Percentiles rank a stretch among this genome's conserved stretches.
phyloP scores from a whole-genome alignment of 2,113 vertebrate species.

The Coreoperca whiteheadi region DNA sequence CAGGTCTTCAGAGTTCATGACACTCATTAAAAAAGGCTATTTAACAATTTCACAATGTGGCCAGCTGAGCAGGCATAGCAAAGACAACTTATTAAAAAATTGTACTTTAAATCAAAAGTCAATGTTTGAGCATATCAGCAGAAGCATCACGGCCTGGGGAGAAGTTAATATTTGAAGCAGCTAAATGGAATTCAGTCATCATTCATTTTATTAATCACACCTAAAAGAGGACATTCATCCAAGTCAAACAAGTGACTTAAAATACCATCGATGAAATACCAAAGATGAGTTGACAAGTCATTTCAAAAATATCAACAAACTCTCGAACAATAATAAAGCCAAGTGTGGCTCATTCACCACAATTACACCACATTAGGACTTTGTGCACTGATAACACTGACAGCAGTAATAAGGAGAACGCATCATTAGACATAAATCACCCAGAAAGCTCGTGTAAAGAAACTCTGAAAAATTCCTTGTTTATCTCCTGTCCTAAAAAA shows the following conservation, averaged over 20 bases:
- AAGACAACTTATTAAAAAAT: not conserved
- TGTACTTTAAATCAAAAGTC: not conserved
- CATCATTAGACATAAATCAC: slow-evolving; percentile 15
- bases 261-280: not conserved
- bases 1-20: not conserved
- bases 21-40: not conserved
- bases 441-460: not conserved
- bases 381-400: slow-evolving; percentile 37
- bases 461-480: not conserved
- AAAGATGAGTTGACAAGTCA: slow-evolving; percentile 1
- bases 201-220: not conserved
- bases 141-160: not conserved
- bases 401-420: slow-evolving; percentile 32
- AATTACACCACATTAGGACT: slow-evolving; percentile 40
- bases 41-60: not conserved
- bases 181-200: not conserved
- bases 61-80: not conserved
- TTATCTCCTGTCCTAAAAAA: not conserved
- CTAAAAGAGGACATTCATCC: not conserved
- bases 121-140: not conserved
- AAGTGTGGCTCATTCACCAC: not conserved
- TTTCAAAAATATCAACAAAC: slow-evolving; percentile 26
- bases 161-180: not conserved
- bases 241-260: slow-evolving; percentile 1
- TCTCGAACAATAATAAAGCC: slow-evolving; percentile 17